Base-by-base conservation (phyloP, 2,113 vertebrate genomes). In the Phrynosoma platyrhinos region DNA sequence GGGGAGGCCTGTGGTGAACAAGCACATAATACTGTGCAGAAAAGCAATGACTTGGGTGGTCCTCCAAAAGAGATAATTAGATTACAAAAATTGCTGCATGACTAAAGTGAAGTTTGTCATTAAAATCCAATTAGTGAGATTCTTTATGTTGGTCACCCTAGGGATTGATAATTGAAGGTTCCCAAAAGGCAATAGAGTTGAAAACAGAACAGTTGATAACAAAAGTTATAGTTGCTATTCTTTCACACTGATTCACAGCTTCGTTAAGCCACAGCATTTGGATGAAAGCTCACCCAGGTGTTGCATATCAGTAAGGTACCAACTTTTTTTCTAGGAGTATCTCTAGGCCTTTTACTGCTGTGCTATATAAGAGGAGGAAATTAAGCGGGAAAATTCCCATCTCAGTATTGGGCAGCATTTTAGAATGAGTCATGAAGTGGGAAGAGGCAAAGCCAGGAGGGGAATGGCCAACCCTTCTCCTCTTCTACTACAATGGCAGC, bases 101-200 rank as follows among this genome's bases (percentile, higher is more conserved):
- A 95, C 86, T 95, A 96, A 88, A 94, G 92, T 87, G 94, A 96
- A 95, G 83, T 90, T 94, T 92, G 94, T 90, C 92, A 91, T 96
- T 95, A 94, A 95, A 96, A 97, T 95, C 91, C 93, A 95, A 94
- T 95, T 96, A 95, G 84, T 92, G 75, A 87, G 93, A 94, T 94
- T 94, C 85, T 94, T 95, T 92, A 92, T 79, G 55, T 88, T 91
- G 82, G 76, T 85, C 69, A 90, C 93, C 89, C 87, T 87, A 90
- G 90, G 82, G 89, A 93, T 91, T 92, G 88, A 92, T 90, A 93
- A 93, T 86, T 95, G 95, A 94, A 95, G 82, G 87, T 91, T 76
- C 84, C 89, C 90, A 89, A 92, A 69, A 93, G 62, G 87, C 71
- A 94, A 93, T 91, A 95, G 91, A 92, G 88, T 92, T 89, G 93